phyloP scores from a whole-genome alignment of 2,797 vertebrate genomes.

The Pseudochirops corinnae region DNA sequence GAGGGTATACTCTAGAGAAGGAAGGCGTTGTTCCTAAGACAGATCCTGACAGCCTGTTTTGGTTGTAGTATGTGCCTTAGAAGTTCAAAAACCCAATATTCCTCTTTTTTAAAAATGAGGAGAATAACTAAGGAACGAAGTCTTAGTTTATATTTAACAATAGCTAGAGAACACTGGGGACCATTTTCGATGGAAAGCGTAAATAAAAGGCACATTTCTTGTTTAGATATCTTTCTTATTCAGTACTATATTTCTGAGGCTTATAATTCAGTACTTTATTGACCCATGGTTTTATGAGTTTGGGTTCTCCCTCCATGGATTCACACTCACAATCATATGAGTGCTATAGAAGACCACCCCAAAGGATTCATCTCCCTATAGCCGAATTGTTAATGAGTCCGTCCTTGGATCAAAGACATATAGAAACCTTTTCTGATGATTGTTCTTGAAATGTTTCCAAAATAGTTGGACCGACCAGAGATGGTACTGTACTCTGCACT shows the following conservation, averaged over 20 bases:
- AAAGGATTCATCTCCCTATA: background rate
- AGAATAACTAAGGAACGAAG: slow-evolving; percentile 20
- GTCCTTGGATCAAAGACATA: background rate
- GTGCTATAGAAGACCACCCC: background rate
- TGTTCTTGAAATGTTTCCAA: background rate
- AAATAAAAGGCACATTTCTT: background rate
- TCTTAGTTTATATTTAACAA: slow-evolving; percentile 49
- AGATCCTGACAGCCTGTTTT: background rate
- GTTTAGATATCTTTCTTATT: slow-evolving; percentile 26
- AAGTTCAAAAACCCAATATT: slow-evolving; percentile 37
- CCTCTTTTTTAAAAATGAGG: slow-evolving; percentile 22
- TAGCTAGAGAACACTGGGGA: background rate
- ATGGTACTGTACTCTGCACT: background rate
- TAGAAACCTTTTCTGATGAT: background rate
- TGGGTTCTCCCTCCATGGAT: background rate
- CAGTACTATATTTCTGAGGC: slow-evolving; percentile 16
- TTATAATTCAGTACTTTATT: background rate
- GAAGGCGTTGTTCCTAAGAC: background rate
- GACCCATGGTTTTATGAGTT: background rate
- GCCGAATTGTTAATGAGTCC: background rate
- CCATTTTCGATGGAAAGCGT: background rate
- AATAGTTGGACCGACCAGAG: background rate
- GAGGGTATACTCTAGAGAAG: background rate
- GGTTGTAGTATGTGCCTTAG: background rate
- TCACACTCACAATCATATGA: background rate